Percentiles rank a stretch among this genome's conserved stretches.
Conservation (phyloP, 2,113 vertebrate genomes). For the Montifringilla adamsi region DNA sequence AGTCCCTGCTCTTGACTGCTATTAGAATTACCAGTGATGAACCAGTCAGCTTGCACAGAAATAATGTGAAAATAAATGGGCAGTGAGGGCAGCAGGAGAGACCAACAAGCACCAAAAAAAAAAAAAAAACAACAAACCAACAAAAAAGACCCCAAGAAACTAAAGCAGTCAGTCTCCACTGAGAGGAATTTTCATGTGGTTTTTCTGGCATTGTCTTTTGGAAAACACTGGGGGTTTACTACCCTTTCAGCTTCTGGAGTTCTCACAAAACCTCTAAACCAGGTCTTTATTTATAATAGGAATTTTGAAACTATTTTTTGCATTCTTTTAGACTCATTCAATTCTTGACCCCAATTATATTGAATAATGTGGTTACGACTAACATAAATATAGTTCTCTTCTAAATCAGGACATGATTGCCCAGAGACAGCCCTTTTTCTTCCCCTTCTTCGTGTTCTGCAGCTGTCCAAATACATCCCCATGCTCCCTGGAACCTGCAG, state of each 20-base stretch:
- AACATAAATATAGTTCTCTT: conserved; percentile 43
- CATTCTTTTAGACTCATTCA: conserved; percentile 37
- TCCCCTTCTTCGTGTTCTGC: not conserved
- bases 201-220: conserved; percentile 44
- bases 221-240: conserved; percentile 42
- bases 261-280: conserved; percentile 60
- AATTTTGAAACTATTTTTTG: conserved; percentile 62
- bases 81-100: not conserved
- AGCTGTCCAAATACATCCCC: conserved; percentile 13
- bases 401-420: conserved; percentile 33
- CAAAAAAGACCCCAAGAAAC: no score
- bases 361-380: conserved; percentile 26
- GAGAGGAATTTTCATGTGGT: conserved; percentile 39
- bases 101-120: not conserved
- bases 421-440: conserved; percentile 16
- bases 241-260: conserved; percentile 55
- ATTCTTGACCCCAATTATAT: conserved; percentile 49
- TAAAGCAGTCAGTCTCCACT: not conserved
- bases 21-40: not conserved
- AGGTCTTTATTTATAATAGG: conserved; percentile 54
- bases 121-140: not conserved
- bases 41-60: not conserved
- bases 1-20: not conserved
- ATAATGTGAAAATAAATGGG: not conserved
- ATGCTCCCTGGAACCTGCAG: not conserved